Conservation (phyloP, 2,797 vertebrate genomes). For the Pipistrellus pipistrellus region DNA sequence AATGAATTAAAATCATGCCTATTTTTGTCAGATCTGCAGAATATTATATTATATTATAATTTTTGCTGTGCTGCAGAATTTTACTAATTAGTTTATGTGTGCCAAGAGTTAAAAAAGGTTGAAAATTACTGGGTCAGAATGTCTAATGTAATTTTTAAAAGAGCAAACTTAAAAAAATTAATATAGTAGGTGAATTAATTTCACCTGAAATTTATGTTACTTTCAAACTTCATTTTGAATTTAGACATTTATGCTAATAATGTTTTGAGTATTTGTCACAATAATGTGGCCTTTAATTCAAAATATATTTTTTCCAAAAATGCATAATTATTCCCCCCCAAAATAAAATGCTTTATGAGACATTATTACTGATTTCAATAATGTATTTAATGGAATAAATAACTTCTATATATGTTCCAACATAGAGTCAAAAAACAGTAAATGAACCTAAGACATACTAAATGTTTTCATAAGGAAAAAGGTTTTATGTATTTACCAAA, state of each 20-base stretch:
- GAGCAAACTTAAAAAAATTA: slow-evolving; percentile 17
- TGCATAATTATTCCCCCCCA: neutral
- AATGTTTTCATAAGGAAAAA: slow-evolving; percentile 43
- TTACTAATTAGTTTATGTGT: neutral
- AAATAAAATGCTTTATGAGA: neutral
- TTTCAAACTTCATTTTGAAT: slow-evolving; percentile 52
- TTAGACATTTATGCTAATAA: slow-evolving; percentile 37
- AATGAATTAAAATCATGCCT: neutral
- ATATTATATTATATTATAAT: neutral
- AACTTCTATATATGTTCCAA: slow-evolving; percentile 3
- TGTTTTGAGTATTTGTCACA: slow-evolving; percentile 24
- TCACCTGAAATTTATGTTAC: neutral
- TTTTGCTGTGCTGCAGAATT: neutral
- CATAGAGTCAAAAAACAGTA: neutral
- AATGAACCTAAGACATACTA: neutral
- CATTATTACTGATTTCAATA: neutral
- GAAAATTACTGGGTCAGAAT: neutral
- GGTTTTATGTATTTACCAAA: slow-evolving; percentile 55
- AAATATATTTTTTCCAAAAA: neutral
- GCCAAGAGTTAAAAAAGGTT: neutral
- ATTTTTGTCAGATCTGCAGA: neutral
- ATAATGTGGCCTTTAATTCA: slow-evolving; percentile 24
- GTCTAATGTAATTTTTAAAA: slow-evolving; percentile 18
- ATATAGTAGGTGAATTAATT: neutral
- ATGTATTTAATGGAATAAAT: slow-evolving; percentile 34